Conservation (phyloP, 2,888 invertebrate genomes). For the Luffia ferchaultella region DNA sequence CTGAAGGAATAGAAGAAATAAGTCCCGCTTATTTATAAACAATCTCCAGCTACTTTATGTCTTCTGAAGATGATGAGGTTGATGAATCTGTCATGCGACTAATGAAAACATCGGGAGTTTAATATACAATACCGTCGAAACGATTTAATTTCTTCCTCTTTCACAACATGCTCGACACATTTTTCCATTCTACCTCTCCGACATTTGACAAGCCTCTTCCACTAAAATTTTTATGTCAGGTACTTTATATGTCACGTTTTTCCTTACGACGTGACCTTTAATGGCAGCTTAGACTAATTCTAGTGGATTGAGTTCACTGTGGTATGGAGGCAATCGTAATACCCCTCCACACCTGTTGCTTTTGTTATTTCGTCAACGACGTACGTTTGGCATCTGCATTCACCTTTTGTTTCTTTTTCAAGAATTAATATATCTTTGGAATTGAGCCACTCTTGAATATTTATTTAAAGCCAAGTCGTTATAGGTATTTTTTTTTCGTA, state of each 20-base stretch:
- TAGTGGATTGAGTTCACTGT: conserved; percentile 14
- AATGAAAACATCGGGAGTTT: too few relatives aligned
- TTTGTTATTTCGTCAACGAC: conserved; percentile 14
- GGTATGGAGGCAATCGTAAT: conserved; percentile 12
- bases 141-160: conserved; percentile 4
- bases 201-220: conserved; percentile 2
- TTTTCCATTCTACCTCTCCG: conserved; percentile 3
- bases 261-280: conserved; percentile 6
- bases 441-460: conserved; percentile 8
- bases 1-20: background rate
- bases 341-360: conserved; percentile 7
- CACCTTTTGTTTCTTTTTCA: background rate
- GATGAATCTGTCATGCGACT: too few relatives aligned
- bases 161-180: conserved; percentile 5
- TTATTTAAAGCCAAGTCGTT: conserved; percentile 9
- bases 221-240: conserved; percentile 6
- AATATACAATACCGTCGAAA: background rate
- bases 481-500: background rate
- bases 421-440: conserved; percentile 5
- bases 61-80: too few relatives aligned
- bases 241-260: conserved; percentile 8
- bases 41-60: background rate
- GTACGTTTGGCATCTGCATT: conserved; percentile 6
- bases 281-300: conserved; percentile 13
- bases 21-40: background rate